A percentile compares a stretch with the other conserved stretches of the same genome.
Evolutionary conservation across 2,113 vertebrate species (phyloP).

Genomic region (Ameiurus melas): DNA sequence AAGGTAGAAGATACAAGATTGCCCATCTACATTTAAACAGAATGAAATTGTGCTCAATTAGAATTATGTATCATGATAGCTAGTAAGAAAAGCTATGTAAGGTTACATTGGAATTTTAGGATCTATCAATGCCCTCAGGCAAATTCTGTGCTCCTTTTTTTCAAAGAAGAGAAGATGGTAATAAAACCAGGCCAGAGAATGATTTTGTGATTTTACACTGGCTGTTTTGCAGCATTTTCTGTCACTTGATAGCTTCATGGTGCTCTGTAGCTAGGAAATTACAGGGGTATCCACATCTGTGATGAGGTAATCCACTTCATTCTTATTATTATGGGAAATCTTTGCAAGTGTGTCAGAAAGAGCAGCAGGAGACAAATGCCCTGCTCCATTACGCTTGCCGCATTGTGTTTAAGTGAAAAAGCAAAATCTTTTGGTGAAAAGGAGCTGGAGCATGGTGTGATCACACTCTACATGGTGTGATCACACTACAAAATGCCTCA

Average conservation of each 20-base stretch:
- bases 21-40: background rate
- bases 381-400: slow-evolving; percentile 25
- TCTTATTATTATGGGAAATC: background rate
- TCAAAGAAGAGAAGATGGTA: background rate
- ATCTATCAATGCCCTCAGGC: background rate
- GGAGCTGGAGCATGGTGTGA: background rate
- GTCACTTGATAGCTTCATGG: slow-evolving; percentile 13
- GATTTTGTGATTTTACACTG: slow-evolving; percentile 9
- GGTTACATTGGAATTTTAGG: background rate
- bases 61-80: background rate
- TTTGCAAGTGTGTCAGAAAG: slow-evolving; percentile 13
- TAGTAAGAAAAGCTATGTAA: background rate
- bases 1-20: background rate
- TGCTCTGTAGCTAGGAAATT: slow-evolving; percentile 6
- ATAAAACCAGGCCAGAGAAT: slow-evolving; percentile 25
- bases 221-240: background rate
- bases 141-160: background rate
- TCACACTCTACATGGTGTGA: background rate
- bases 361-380: slow-evolving; percentile 31
- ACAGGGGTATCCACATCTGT: slow-evolving; percentile 20
- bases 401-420: slow-evolving; percentile 15
- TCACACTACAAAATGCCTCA: background rate
- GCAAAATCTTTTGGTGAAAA: slow-evolving; percentile 19
- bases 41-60: background rate
- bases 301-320: slow-evolving; percentile 37